Conservation (phyloP, 2,888 invertebrate species). For the Clitarchus hookeri region DNA sequence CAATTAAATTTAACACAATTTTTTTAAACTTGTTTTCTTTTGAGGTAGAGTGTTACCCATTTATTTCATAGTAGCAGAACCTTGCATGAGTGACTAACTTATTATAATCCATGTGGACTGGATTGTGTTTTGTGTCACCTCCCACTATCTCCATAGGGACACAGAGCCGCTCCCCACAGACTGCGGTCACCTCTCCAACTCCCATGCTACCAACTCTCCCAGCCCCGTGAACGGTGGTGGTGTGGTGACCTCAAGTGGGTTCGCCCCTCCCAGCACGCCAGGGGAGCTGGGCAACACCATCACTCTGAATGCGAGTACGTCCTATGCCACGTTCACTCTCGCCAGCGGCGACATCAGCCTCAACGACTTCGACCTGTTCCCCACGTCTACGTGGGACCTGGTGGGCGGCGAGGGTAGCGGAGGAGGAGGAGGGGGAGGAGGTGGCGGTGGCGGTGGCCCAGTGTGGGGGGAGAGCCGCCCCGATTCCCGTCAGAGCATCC, state of each 20-base stretch:
- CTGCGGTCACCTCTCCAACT: constrained; percentile 55
- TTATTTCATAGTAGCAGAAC: background rate
- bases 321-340: constrained; percentile 46
- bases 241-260: constrained; percentile 49
- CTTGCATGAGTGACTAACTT: background rate
- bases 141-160: constrained; percentile 9
- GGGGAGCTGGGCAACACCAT: constrained; percentile 33
- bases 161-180: constrained; percentile 43
- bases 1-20: no score
- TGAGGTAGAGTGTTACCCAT: background rate
- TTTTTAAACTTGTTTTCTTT: no score
- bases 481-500: constrained; percentile 64
- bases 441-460: constrained; percentile 44
- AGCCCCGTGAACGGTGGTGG: constrained; percentile 51
- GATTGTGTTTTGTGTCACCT: constrained; percentile 4
- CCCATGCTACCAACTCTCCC: constrained; percentile 50
- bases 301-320: constrained; percentile 32
- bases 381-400: constrained; percentile 65
- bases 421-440: constrained; percentile 30
- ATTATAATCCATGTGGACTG: background rate
- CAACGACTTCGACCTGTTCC: constrained; percentile 67
- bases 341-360: constrained; percentile 59
- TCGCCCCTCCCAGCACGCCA: constrained; percentile 45
- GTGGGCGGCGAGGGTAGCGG: constrained; percentile 40
- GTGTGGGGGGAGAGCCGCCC: constrained; percentile 55